These are phyloP conservation scores for Megaceryle maxima DNA, from an alignment of 2,113 vertebrate species.

Conservation along the genomic window DNA sequence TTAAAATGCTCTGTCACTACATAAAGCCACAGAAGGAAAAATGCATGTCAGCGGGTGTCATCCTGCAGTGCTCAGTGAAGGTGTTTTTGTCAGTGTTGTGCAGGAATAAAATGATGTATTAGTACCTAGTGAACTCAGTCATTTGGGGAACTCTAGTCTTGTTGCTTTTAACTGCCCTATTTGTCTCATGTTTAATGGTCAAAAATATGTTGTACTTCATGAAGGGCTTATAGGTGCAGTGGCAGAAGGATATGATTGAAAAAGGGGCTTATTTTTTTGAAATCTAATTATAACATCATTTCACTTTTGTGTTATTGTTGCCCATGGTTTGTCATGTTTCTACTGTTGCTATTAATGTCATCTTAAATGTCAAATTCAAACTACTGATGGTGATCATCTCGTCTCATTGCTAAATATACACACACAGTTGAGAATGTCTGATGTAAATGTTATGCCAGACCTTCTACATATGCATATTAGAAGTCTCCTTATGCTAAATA, in stretches of 20 bases:
- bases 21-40: neutral
- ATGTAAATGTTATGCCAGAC: slow-evolving; percentile 34
- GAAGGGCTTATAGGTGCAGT: neutral
- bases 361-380: slow-evolving; percentile 43
- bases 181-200: neutral
- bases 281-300: slow-evolving; percentile 22
- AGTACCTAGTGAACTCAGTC: neutral
- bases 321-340: slow-evolving; percentile 8
- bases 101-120: neutral
- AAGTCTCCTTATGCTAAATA: slow-evolving; percentile 13
- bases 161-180: neutral
- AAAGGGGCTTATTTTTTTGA: slow-evolving; percentile 33
- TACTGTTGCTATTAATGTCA: slow-evolving; percentile 31
- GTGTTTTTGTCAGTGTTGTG: neutral
- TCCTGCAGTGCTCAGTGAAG: neutral
- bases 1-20: neutral
- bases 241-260: neutral
- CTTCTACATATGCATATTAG: slow-evolving; percentile 31
- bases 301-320: slow-evolving; percentile 25
- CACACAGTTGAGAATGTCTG: neutral
- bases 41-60: accelerated
- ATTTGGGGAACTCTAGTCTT: neutral
- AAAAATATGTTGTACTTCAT: neutral
- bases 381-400: slow-evolving; percentile 49
- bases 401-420: slow-evolving; percentile 35